A percentile compares a stretch with the other conserved stretches of the same genome.
Evolutionary conservation across 2,113 vertebrate genomes (phyloP).

Genomic region (Spea multiplicata): DNA sequence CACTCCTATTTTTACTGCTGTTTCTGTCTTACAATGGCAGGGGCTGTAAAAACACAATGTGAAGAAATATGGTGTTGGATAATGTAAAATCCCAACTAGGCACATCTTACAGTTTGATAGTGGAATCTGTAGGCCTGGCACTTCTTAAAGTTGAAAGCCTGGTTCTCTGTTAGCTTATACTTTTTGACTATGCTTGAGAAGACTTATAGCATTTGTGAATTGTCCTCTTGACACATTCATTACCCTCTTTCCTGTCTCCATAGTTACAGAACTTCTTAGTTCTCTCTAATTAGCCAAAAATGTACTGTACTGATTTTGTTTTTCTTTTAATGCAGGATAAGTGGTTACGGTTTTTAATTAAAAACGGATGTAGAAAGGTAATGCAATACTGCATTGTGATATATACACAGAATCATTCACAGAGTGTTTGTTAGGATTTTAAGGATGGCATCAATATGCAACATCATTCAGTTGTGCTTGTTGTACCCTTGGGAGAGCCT

Average conservation of each 20-base stretch:
- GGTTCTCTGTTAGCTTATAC: conserved; percentile 20
- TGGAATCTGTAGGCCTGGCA: conserved; percentile 20
- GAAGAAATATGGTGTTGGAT: conserved; percentile 37
- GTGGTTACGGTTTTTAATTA: conserved; percentile 1
- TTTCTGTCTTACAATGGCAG: conserved; percentile 44
- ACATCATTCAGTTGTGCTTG: not conserved
- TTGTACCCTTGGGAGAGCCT: not conserved
- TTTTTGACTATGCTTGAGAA: conserved; percentile 26
- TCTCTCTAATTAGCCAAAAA: conserved; percentile 8
- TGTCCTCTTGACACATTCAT: not conserved
- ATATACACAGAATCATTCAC: not conserved
- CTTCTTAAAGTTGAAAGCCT: conserved; percentile 20
- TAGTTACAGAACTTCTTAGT: not conserved
- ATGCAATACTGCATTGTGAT: not conserved
- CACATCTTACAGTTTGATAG: conserved; percentile 18
- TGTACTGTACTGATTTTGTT: not conserved
- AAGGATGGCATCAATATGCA: not conserved
- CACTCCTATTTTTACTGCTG: conserved; percentile 47
- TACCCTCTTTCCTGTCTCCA: conserved; percentile 16
- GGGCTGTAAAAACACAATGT: conserved; percentile 43
- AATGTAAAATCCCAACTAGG: conserved; percentile 43
- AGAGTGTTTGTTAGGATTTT: not conserved
- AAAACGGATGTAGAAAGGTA: not conserved
- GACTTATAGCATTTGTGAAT: conserved; percentile 21
- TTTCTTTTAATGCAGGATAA: not conserved